Evolutionary conservation across 2,888 invertebrate genomes (phyloP).

Genomic region (Flexamia atlantica): DNA sequence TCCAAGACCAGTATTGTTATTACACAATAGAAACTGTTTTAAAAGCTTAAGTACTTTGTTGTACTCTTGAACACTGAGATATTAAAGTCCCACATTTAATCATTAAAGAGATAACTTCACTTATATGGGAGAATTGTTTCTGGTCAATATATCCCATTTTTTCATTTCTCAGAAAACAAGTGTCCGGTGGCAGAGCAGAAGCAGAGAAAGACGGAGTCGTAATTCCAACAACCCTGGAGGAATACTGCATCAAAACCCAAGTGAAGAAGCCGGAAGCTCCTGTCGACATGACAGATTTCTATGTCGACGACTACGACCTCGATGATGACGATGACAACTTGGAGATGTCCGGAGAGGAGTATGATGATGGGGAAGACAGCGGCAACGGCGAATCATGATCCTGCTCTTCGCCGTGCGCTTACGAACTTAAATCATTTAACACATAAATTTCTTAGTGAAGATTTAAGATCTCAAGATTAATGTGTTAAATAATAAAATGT

Average conservation of each 20-base stretch:
- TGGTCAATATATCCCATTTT: too few relatives aligned
- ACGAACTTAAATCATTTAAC: conserved; percentile 21
- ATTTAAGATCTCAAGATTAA: conserved; percentile 47
- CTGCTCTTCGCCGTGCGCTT: background rate
- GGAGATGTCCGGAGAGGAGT: conserved; percentile 83
- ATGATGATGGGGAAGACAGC: conserved; percentile 91
- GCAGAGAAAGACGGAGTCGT: conserved; percentile 98
- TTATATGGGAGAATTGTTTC: too few relatives aligned
- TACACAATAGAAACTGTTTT: too few relatives aligned
- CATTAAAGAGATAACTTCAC: too few relatives aligned
- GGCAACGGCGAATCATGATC: conserved; percentile 95
- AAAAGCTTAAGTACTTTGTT: too few relatives aligned
- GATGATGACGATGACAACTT: conserved; percentile 84
- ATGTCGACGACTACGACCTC: conserved; percentile 96
- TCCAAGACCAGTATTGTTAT: too few relatives aligned
- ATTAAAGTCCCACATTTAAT: too few relatives aligned
- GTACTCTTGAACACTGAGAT: too few relatives aligned
- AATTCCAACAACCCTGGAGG: conserved; percentile 98
- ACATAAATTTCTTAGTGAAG: conserved; percentile 51
- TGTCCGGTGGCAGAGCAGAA: conserved; percentile 94
- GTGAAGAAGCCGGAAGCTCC: conserved; percentile 91
- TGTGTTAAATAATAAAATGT: conserved; percentile 35
- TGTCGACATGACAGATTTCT: conserved; percentile 96
- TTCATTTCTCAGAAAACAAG: conserved; percentile 89
- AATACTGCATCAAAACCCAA: conserved; percentile 97